Evolutionary conservation across 2,888 invertebrate genomes (phyloP).

Genomic region (Agrochola lychnidis): DNA sequence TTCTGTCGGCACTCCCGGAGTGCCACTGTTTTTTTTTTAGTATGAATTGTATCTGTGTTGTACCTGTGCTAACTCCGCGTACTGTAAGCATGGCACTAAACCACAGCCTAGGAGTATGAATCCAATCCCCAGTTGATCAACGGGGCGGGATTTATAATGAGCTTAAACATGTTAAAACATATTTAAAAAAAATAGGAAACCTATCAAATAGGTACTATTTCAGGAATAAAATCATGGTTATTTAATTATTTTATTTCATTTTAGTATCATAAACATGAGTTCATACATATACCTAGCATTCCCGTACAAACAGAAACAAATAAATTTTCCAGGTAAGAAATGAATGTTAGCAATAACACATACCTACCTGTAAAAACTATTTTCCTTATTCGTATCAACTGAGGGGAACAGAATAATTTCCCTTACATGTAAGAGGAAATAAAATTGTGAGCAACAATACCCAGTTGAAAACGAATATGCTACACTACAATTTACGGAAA

Average conservation of each 20-base stretch:
- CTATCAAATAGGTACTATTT: too few species aligned
- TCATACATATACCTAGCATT: not conserved
- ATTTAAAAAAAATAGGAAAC: too few species aligned
- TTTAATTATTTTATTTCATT: not conserved
- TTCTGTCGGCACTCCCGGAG: too few species aligned
- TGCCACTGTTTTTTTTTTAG: too few species aligned
- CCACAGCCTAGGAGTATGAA: not conserved
- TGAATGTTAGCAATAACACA: slow-evolving; percentile 55
- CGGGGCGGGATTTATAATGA: too few species aligned
- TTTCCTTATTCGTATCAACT: slow-evolving; percentile 58
- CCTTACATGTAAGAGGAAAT: slow-evolving; percentile 39
- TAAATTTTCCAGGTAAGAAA: slow-evolving; percentile 37
- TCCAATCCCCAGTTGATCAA: not conserved
- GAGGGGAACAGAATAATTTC: slow-evolving; percentile 50
- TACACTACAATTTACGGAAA: slow-evolving; percentile 58
- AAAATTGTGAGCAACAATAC: slow-evolving; percentile 61
- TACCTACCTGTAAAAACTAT: slow-evolving; percentile 64
- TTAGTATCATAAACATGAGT: not conserved
- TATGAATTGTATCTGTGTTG: too few species aligned
- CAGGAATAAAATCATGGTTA: too few species aligned
- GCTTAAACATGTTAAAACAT: not conserved
- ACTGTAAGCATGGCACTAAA: too few species aligned
- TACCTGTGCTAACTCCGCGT: not conserved
- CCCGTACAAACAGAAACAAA: slow-evolving; percentile 39
- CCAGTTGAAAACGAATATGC: slow-evolving; percentile 50